Evolutionary conservation across 1,140 invertebrate species (phyloP).

Genomic region (Ceratosolen fusciceps): DNA sequence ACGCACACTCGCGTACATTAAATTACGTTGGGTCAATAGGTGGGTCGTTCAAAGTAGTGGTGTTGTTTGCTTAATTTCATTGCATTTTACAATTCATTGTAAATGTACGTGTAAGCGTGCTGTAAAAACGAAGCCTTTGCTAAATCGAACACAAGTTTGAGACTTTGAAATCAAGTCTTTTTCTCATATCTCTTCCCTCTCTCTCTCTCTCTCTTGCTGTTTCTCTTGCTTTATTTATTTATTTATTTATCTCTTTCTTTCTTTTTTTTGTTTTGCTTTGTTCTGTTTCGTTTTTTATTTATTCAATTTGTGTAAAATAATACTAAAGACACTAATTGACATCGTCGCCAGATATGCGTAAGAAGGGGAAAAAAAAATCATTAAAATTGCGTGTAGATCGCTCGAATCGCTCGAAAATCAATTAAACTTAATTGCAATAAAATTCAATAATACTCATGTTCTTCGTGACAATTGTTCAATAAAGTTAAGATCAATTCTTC

Average conservation of each 20-base stretch:
- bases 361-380: constrained; percentile 36
- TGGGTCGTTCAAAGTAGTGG: constrained; percentile 42
- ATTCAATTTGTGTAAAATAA: constrained; percentile 36
- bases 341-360: constrained; percentile 44
- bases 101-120: constrained; percentile 44
- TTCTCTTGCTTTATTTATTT: background rate
- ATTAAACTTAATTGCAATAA: constrained; percentile 41
- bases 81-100: constrained; percentile 20
- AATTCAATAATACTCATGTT: constrained; percentile 41
- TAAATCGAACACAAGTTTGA: constrained; percentile 42
- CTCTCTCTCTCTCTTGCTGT: constrained; percentile 8
- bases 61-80: constrained; percentile 44
- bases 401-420: constrained; percentile 39
- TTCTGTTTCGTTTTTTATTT: too few relatives aligned
- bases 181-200: too few relatives aligned
- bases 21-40: constrained; percentile 40
- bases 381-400: constrained; percentile 41
- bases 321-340: constrained; percentile 48
- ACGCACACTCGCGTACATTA: constrained; percentile 37
- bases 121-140: constrained; percentile 44
- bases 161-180: constrained; percentile 23
- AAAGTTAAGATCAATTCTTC: constrained; percentile 14
- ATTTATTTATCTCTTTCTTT: background rate
- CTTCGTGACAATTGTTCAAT: constrained; percentile 14
- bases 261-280: background rate